A percentile compares a stretch with the other conserved stretches of the same genome.
Conservation (phyloP, 2,797 vertebrate genomes). For the Danio aesculapii region DNA sequence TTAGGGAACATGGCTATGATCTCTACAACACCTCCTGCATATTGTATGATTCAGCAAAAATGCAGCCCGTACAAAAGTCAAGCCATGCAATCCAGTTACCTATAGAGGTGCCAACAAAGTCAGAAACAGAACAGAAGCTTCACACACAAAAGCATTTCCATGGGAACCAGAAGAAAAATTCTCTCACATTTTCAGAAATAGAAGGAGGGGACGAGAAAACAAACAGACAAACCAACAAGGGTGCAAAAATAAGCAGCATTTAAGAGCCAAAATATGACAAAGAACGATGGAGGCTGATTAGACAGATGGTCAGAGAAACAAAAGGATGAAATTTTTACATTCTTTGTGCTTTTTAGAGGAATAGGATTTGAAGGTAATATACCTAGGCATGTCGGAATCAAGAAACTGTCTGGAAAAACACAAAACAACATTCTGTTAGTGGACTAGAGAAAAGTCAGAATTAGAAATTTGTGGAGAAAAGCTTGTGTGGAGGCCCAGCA, state of each 20-base stretch:
- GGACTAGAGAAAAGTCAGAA: conserved; percentile 75
- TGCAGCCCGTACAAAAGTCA: conserved; percentile 63
- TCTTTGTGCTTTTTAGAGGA: conserved; percentile 60
- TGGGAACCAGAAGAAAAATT: conserved; percentile 36
- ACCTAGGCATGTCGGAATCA: conserved; percentile 99
- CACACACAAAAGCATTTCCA: conserved; percentile 52
- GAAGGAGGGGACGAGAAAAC: not conserved
- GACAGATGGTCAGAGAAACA: conserved; percentile 35
- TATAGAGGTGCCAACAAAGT: conserved; percentile 43
- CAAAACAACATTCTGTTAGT: conserved; percentile 95
- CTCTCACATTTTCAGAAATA: conserved; percentile 22
- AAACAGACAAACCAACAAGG: not conserved
- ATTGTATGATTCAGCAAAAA: conserved; percentile 62
- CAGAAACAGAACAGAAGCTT: conserved; percentile 25
- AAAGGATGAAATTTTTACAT: conserved; percentile 36
- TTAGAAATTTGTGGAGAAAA: conserved; percentile 64
- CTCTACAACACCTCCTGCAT: conserved; percentile 71
- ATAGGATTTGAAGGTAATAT: conserved; percentile 84
- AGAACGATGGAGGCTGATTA: conserved; percentile 41
- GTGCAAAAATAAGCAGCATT: conserved; percentile 46
- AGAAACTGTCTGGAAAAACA: conserved; percentile 99
- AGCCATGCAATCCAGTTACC: conserved; percentile 72
- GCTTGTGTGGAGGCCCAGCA: conserved; percentile 61
- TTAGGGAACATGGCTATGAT: conserved; percentile 47
- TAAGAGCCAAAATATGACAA: conserved; percentile 29